Percentiles rank a stretch among this genome's conserved stretches.
Evolutionary conservation across 2,888 invertebrate species (phyloP).

Genomic region (Enoplolaimus lenunculus): DNA sequence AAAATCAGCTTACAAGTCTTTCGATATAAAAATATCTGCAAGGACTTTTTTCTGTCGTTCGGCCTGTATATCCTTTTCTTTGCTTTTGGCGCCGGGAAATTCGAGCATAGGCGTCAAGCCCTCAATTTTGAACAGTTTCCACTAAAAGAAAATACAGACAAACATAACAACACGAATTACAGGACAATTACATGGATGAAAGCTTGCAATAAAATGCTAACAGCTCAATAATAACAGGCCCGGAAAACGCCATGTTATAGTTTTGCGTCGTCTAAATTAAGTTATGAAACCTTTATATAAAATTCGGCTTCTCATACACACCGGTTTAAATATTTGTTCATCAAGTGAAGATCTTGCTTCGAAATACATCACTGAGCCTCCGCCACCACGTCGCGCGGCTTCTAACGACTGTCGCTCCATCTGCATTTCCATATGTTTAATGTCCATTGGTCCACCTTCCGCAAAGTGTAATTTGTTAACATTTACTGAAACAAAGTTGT

Average conservation of each 20-base stretch:
- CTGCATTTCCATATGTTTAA: background rate
- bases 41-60: slow-evolving; percentile 69
- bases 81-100: slow-evolving; percentile 53
- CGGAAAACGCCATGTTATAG: no score
- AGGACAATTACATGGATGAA: no score
- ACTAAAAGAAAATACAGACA: slow-evolving; percentile 45
- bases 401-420: background rate
- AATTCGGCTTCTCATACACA: no score
- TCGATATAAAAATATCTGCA: slow-evolving; percentile 43
- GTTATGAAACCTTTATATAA: no score
- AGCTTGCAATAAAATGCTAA: no score
- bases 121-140: slow-evolving; percentile 58
- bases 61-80: slow-evolving; percentile 70
- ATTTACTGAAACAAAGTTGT: background rate
- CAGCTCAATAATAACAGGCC: no score
- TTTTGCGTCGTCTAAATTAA: no score
- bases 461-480: background rate
- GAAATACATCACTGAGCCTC: background rate
- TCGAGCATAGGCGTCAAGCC: slow-evolving; percentile 32
- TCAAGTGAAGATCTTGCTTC: background rate
- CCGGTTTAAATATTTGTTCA: background rate
- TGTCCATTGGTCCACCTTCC: background rate
- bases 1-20: slow-evolving; percentile 30
- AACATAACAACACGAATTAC: no score
- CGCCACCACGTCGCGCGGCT: background rate